A percentile compares a stretch with the other conserved stretches of the same genome.
phyloP scores from a whole-genome alignment of 2,113 vertebrate genomes.

The Chaetodon auriga region DNA sequence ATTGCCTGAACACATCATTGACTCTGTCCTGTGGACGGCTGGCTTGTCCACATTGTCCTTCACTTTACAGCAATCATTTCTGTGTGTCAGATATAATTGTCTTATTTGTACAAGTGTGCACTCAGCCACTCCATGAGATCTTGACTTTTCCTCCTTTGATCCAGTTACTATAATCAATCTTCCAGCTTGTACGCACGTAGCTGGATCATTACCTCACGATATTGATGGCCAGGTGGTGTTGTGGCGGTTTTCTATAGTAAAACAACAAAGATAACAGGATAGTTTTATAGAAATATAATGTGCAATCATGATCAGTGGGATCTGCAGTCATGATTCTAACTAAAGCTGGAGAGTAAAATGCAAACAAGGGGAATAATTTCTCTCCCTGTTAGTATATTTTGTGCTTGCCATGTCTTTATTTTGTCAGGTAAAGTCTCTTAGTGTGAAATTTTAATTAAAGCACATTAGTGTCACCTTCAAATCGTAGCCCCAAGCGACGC shows the following conservation, averaged over 20 bases:
- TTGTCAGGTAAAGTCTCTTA: constrained; percentile 2
- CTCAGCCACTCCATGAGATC: neutral
- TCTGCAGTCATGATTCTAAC: neutral
- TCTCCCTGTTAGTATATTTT: neutral
- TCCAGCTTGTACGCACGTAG: neutral
- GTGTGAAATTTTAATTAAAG: constrained; percentile 51
- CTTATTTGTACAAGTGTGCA: neutral
- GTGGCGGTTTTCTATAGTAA: neutral
- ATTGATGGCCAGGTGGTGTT: neutral
- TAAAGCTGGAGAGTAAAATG: neutral
- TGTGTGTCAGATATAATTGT: neutral
- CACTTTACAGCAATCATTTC: neutral
- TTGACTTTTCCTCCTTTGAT: neutral
- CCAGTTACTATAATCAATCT: neutral
- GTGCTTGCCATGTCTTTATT: neutral
- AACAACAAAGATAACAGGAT: neutral
- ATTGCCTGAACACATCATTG: neutral
- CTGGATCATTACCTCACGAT: neutral
- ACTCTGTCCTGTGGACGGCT: neutral
- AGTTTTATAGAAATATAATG: neutral
- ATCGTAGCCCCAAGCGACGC: neutral
- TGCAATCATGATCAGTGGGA: neutral
- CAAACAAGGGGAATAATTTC: neutral
- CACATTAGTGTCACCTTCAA: constrained; percentile 32
- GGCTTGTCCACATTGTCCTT: neutral